Evolutionary conservation across 2,113 vertebrate species (phyloP), one percentile per base, ranked within the genome.

Genomic region (Pardalotus punctatus): DNA sequence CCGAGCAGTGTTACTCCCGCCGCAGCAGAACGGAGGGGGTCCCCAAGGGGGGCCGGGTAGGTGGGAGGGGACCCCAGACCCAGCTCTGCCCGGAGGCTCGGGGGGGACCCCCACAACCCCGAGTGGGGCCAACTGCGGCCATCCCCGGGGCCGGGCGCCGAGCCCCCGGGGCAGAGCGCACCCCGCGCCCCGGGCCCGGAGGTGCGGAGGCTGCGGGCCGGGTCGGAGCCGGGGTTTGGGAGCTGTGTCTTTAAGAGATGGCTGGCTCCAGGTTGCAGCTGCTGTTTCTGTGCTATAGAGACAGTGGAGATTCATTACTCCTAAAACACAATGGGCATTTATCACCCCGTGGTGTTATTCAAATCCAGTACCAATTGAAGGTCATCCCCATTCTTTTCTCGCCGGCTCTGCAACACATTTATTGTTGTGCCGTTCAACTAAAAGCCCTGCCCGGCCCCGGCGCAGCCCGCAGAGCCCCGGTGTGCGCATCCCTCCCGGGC

Each of bases 331-430:
- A 99, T 99, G 98, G 98, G 98, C 99, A 99, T 99, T 99, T 99
- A 99, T 99, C 99, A 99, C 99, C 99, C 99, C 98, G 98, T 99
- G 99, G 99, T 99, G 99, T 99, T 99, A 99, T 99, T 99, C 99
- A 99, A 99, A 99, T 99, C 98, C 99, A 99, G 99, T 99, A 99
- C 99, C 99, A 99, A 99, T 99, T 99, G 98, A 99, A 98, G 98
- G 98, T 98, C 98, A 98, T 98, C 99, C 98, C 98, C 98, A 98
- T 98, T 99, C 98, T 98, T 98, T 97, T 97, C 98, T 97, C 93
- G 97, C 98, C 97, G 97, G 97, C 98, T 98, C 97, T 97, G 98
- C 98, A 98, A 98, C 98, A 98, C 98, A 98, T 98, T 98, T 97
- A 99, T 98, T 99, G 98, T 99, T 98, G 98, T 96, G 98, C 98